Conservation (phyloP, 2,888 invertebrate genomes). For the Brenthis ino region DNA sequence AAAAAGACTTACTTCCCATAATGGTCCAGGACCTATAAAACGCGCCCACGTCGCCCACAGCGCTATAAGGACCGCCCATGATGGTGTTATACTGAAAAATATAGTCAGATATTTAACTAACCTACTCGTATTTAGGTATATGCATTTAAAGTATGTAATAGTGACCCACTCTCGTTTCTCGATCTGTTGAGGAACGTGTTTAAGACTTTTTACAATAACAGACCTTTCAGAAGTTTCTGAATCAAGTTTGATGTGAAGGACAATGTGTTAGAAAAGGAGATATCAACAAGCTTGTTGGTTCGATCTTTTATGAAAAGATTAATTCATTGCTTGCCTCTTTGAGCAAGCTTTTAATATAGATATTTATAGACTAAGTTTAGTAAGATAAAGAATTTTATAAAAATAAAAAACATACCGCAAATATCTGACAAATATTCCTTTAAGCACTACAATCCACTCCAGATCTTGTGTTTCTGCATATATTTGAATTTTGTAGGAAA, state of each 20-base stretch:
- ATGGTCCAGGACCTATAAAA: slow-evolving; percentile 59
- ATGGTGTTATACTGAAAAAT: slow-evolving; percentile 47
- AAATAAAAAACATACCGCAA: slow-evolving; percentile 44
- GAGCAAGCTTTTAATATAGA: too few species aligned
- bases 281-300: too few species aligned
- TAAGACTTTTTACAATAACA: too few species aligned
- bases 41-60: slow-evolving; percentile 52
- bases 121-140: too few species aligned
- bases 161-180: background rate
- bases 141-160: background rate
- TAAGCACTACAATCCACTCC: slow-evolving; percentile 44
- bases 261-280: too few species aligned
- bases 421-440: slow-evolving; percentile 46
- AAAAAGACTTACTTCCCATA: slow-evolving; percentile 51
- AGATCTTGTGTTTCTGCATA: slow-evolving; percentile 40
- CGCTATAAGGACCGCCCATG: slow-evolving; percentile 46
- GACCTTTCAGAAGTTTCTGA: too few species aligned
- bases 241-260: too few species aligned
- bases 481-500: slow-evolving; percentile 45
- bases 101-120: too few species aligned
- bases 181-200: too few species aligned
- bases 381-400: background rate
- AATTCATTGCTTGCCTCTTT: too few species aligned
- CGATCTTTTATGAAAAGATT: too few species aligned
- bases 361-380: too few species aligned